Conservation (phyloP, 1,140 invertebrate genomes). For the Drosophila busckii region DNA sequence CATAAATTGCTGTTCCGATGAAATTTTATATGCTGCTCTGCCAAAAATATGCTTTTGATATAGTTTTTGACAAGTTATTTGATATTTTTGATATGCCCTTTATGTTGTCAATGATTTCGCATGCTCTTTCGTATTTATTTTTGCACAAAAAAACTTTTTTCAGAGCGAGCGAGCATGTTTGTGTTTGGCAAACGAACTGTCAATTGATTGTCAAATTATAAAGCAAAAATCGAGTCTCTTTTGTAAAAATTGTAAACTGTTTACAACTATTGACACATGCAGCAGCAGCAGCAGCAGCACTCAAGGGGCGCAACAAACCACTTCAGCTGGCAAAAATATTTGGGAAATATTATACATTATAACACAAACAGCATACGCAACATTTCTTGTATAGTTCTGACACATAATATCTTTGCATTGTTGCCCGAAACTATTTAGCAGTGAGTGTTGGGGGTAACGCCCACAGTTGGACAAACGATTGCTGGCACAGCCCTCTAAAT, state of each 20-base stretch:
- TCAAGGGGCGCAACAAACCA: slow-evolving; percentile 29
- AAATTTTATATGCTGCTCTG: slow-evolving; percentile 8
- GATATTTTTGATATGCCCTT: slow-evolving; percentile 45
- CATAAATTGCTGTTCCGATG: slow-evolving; percentile 7
- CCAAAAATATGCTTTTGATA: slow-evolving; percentile 30
- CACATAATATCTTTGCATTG: slow-evolving; percentile 66
- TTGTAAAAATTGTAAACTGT: slow-evolving; percentile 63
- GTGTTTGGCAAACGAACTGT: slow-evolving; percentile 67
- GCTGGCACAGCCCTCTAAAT: slow-evolving; percentile 30
- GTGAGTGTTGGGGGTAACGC: slow-evolving; percentile 26
- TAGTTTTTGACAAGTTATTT: slow-evolving; percentile 52
- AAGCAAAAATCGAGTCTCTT: slow-evolving; percentile 47
- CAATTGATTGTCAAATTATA: slow-evolving; percentile 77
- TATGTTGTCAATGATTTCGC: slow-evolving; percentile 59
- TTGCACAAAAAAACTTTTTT: slow-evolving; percentile 57
- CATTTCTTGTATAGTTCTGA: slow-evolving; percentile 55
- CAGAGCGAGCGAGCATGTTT: slow-evolving; percentile 44
- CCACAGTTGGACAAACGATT: slow-evolving; percentile 44
- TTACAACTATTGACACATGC: slow-evolving; percentile 45
- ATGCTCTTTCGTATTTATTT: no score
- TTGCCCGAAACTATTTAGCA: slow-evolving; percentile 19
- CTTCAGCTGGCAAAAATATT: slow-evolving; percentile 63
- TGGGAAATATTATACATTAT: slow-evolving; percentile 63
- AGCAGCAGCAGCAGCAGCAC: neutral
- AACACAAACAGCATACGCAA: slow-evolving; percentile 18